Conservation (phyloP, 2,113 vertebrate species). For the Lutjanus erythropterus region DNA sequence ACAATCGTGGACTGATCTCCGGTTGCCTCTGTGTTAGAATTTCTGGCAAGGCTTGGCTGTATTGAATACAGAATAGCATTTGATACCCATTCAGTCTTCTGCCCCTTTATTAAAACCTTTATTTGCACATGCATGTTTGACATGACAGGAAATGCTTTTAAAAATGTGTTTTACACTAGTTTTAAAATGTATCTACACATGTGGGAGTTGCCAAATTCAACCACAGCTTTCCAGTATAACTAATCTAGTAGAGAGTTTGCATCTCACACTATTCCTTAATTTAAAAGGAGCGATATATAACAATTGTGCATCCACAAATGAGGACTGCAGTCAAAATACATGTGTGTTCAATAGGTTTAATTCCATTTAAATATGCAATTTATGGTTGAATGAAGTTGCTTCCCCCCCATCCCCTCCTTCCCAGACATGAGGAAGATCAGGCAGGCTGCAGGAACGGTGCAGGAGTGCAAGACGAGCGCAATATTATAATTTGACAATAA, state of each 20-base stretch:
- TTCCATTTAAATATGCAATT: no score
- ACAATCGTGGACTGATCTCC: conserved; percentile 38
- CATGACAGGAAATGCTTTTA: not conserved
- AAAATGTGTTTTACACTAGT: not conserved
- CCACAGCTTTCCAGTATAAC: not conserved
- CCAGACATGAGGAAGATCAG: no score
- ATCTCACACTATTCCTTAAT: not conserved
- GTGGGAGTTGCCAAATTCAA: not conserved
- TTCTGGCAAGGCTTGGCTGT: conserved; percentile 12
- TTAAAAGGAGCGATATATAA: no score
- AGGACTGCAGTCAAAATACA: no score
- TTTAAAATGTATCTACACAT: not conserved
- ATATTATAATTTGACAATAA: no score
- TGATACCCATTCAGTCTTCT: conserved; percentile 4
- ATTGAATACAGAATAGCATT: conserved; percentile 26
- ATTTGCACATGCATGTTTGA: conserved; percentile 15
- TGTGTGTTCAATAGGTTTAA: no score
- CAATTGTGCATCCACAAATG: no score
- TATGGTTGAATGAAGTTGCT: no score
- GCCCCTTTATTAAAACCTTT: not conserved
- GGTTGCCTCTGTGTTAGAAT: conserved; percentile 27
- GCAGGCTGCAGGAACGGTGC: no score
- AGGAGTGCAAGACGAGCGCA: no score
- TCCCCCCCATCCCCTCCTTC: no score
- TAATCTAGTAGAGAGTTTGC: not conserved